These are phyloP conservation scores for Zaprionus ornatus DNA, from an alignment of 1,140 invertebrate species.

Conservation along the genomic window DNA sequence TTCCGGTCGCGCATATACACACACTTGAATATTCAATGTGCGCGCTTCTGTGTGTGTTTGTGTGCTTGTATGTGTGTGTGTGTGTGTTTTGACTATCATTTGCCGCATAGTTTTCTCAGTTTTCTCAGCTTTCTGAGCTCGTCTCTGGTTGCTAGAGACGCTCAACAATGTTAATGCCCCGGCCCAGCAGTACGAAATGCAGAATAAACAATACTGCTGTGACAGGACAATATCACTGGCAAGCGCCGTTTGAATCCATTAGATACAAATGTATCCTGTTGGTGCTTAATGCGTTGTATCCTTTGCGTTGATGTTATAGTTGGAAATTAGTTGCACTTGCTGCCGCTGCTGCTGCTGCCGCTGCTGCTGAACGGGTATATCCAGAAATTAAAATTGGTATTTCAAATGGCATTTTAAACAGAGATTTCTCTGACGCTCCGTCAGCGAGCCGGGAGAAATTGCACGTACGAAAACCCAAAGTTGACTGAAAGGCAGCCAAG, in stretches of 20 bases:
- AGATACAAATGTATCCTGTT: slow-evolving; percentile 27
- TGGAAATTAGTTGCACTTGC: background rate
- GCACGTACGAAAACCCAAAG: slow-evolving; percentile 83
- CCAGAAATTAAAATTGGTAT: slow-evolving; percentile 1
- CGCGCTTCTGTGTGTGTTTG: slow-evolving; percentile 34
- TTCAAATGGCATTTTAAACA: slow-evolving; percentile 17
- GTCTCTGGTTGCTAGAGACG: slow-evolving; percentile 62
- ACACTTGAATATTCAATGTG: slow-evolving; percentile 19
- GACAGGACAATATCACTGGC: slow-evolving; percentile 96
- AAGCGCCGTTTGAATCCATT: slow-evolving; percentile 71
- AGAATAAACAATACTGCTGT: slow-evolving; percentile 92
- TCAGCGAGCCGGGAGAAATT: slow-evolving; percentile 81
- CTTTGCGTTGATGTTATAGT: background rate
- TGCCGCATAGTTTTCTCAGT: slow-evolving; percentile 66
- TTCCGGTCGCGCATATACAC: slow-evolving; percentile 72
- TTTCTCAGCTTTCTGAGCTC: slow-evolving; percentile 29
- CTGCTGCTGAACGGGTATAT: background rate
- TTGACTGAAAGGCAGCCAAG: slow-evolving; percentile 82
- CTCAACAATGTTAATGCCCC: slow-evolving; percentile 88
- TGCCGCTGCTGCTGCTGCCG: background rate
- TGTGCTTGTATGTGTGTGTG: slow-evolving; percentile 29
- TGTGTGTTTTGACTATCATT: slow-evolving; percentile 47
- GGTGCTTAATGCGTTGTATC: background rate
- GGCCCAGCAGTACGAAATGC: slow-evolving; percentile 91
- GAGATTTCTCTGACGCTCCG: slow-evolving; percentile 60